These are phyloP conservation scores for Leptinotarsa haldemani DNA, from an alignment of 2,888 invertebrate genomes.

Conservation along the genomic window DNA sequence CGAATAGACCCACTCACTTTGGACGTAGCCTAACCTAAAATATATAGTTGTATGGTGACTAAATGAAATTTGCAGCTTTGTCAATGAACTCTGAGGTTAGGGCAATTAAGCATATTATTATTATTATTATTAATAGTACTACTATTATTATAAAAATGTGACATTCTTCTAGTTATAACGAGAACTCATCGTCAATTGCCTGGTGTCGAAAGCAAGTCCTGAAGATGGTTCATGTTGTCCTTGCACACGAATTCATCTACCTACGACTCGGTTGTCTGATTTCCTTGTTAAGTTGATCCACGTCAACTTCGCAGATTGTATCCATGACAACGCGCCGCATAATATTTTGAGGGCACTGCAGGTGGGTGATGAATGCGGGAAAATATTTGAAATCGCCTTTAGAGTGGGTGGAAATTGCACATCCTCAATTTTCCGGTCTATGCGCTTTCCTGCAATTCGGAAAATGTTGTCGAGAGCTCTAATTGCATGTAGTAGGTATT, in stretches of 20 bases:
- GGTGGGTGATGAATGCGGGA: constrained; percentile 7
- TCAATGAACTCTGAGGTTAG: too few relatives aligned
- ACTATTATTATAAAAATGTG: too few relatives aligned
- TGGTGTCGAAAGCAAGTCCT: background rate
- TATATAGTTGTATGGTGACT: too few relatives aligned
- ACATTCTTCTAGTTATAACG: too few relatives aligned
- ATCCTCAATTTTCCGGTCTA: background rate
- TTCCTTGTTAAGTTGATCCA: constrained; percentile 9
- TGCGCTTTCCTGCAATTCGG: background rate
- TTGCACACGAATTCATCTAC: background rate
- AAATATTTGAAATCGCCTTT: background rate
- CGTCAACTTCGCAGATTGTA: constrained; percentile 7
- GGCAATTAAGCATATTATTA: too few relatives aligned
- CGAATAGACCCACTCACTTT: too few relatives aligned
- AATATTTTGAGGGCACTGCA: background rate
- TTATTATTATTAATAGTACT: too few relatives aligned
- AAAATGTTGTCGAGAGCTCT: background rate
- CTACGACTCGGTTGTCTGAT: constrained; percentile 6
- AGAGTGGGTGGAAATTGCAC: constrained; percentile 6
- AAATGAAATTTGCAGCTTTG: too few relatives aligned
- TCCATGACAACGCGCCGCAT: constrained; percentile 12
- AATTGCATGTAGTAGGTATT: background rate
- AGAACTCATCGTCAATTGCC: background rate
- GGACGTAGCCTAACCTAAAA: too few relatives aligned
- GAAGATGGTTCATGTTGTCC: background rate